A percentile compares a stretch with the other conserved stretches of the same genome.
These are phyloP conservation scores for Phengaris alcon DNA, from an alignment of 2,888 invertebrate genomes.

Conservation along the genomic window DNA sequence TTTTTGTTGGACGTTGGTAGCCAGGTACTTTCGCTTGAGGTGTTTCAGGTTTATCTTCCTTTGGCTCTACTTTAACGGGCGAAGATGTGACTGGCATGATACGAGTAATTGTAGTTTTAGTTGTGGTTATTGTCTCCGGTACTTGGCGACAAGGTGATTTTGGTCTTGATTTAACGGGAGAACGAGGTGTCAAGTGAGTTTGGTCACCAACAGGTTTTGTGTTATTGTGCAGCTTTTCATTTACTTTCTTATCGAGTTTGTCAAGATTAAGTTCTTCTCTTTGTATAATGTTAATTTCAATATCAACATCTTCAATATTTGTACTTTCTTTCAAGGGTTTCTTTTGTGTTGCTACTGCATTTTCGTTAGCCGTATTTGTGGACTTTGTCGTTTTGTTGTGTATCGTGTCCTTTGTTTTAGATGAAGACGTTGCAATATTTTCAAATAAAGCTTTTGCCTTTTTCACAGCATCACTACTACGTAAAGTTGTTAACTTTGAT, in stretches of 20 bases:
- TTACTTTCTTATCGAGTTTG: conserved; percentile 33
- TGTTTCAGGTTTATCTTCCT: conserved; percentile 47
- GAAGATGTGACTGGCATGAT: conserved; percentile 46
- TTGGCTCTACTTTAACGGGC: conserved; percentile 46
- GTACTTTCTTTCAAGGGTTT: conserved; percentile 54
- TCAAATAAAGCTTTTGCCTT: conserved; percentile 86
- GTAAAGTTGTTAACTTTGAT: conserved; percentile 66
- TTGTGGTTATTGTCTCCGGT: conserved; percentile 48
- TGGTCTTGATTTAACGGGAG: conserved; percentile 51
- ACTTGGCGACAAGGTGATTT: conserved; percentile 53
- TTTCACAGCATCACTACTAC: conserved; percentile 82
- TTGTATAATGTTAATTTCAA: conserved; percentile 49
- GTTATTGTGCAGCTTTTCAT: conserved; percentile 42
- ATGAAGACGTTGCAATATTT: conserved; percentile 75
- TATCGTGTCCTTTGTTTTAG: conserved; percentile 52
- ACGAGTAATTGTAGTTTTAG: conserved; percentile 42
- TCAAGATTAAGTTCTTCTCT: conserved; percentile 37
- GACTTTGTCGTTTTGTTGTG: conserved; percentile 60
- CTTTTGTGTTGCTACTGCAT: conserved; percentile 51
- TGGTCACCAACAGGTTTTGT: conserved; percentile 50
- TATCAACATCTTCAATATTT: conserved; percentile 50
- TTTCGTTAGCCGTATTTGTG: conserved; percentile 59
- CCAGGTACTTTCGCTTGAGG: conserved; percentile 57
- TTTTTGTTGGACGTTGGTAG: conserved; percentile 63
- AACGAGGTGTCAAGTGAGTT: conserved; percentile 46